A percentile compares a stretch with the other conserved stretches of the same genome.
These are phyloP conservation scores for Drosophila bunnanda DNA, from an alignment of 2,888 invertebrate genomes.

Conservation along the genomic window DNA sequence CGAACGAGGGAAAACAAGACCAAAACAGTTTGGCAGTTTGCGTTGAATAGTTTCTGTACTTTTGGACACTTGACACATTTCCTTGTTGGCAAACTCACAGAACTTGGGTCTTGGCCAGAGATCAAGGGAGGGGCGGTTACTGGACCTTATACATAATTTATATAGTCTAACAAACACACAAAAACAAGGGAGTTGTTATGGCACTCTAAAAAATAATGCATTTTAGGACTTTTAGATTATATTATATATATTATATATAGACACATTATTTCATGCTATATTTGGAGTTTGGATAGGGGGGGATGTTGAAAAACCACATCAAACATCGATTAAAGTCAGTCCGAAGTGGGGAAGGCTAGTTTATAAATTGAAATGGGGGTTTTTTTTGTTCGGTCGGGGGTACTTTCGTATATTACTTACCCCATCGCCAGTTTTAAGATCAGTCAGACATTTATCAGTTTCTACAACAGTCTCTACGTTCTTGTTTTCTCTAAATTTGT, in stretches of 20 bases:
- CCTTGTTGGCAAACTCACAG: constrained; percentile 28
- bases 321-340: constrained; percentile 33
- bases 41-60: constrained; percentile 23
- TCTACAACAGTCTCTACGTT: constrained; percentile 79
- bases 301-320: constrained; percentile 22
- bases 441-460: constrained; percentile 81
- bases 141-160: constrained; percentile 23
- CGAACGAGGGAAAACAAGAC: constrained; percentile 22
- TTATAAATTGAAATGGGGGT: constrained; percentile 3
- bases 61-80: constrained; percentile 47
- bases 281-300: constrained; percentile 5
- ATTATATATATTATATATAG: too few species aligned
- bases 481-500: constrained; percentile 76
- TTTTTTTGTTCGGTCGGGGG: constrained; percentile 14
- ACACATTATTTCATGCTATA: constrained; percentile 25
- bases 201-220: constrained; percentile 1
- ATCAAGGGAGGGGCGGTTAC: constrained; percentile 14
- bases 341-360: constrained; percentile 6
- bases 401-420: constrained; percentile 77
- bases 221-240: too few species aligned
- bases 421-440: constrained; percentile 82
- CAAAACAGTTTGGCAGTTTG: constrained; percentile 39
- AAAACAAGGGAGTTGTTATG: constrained; percentile 3
- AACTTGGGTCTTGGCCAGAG: constrained; percentile 18
- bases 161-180: constrained; percentile 17